These are phyloP conservation scores for Palythoa heliodiscus DNA, from an alignment of 92 coral and sea anemone genomes.

Conservation along the genomic window DNA sequence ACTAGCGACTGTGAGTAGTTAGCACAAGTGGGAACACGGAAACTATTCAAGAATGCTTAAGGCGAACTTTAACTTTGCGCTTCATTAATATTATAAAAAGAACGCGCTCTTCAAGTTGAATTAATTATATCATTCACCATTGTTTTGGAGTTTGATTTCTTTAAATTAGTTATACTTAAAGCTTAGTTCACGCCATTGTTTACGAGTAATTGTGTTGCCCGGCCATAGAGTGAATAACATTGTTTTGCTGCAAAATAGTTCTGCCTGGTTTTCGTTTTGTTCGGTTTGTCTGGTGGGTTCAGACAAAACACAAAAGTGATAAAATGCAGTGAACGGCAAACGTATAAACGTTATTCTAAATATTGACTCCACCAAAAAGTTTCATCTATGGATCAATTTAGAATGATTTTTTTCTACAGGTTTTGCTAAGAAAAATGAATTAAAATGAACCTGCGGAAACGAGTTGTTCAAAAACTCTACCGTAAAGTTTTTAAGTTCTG, in stretches of 20 bases:
- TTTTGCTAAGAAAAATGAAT: too few relatives aligned
- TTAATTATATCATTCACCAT: not conserved
- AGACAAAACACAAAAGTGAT: not conserved
- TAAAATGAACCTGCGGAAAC: too few relatives aligned
- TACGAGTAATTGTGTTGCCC: not conserved
- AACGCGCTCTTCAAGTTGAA: not conserved
- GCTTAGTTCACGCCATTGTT: not conserved
- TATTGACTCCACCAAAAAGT: not conserved
- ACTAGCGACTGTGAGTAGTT: not conserved
- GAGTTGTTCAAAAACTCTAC: too few relatives aligned
- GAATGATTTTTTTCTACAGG: too few relatives aligned
- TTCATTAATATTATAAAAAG: too few relatives aligned
- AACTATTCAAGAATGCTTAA: not conserved
- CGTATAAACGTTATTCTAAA: not conserved
- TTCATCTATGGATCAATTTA: not conserved
- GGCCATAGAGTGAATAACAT: not conserved
- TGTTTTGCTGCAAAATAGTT: slow-evolving; percentile 1
- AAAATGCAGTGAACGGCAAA: not conserved
- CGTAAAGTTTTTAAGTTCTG: not conserved
- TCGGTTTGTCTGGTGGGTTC: not conserved
- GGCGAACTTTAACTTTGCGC: not conserved
- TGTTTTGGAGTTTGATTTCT: slow-evolving; percentile 10
- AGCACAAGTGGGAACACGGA: not conserved
- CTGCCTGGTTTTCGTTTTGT: not conserved
- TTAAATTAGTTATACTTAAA: not conserved